Evolutionary conservation across 2,797 vertebrate species (phyloP).

Genomic region (Sebastiscus albofasciatus): DNA sequence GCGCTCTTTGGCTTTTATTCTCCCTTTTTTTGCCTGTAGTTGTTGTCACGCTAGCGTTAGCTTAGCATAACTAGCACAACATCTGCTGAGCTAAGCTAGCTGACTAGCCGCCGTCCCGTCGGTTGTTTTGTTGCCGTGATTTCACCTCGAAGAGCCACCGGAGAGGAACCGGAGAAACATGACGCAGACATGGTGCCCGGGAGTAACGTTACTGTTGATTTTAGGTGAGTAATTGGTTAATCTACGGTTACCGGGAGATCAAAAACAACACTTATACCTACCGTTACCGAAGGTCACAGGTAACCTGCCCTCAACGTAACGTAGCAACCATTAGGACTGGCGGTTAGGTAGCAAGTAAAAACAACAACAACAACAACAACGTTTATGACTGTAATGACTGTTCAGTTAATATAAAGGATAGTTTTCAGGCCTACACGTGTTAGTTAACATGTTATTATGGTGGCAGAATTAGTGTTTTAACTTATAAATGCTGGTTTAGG

Average conservation of each 20-base stretch:
- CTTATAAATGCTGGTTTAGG: background rate
- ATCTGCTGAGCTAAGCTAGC: conserved; percentile 20
- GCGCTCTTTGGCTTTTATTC: background rate
- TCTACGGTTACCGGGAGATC: background rate
- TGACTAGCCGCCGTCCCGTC: background rate
- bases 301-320: background rate
- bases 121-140: conserved; percentile 38
- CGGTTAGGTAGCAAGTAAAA: background rate
- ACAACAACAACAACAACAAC: too few relatives aligned
- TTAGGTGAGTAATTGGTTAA: conserved; percentile 68
- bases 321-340: background rate
- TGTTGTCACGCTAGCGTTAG: conserved; percentile 42
- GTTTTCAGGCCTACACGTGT: background rate
- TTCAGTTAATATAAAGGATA: rapidly evolving
- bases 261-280: background rate
- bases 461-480: background rate
- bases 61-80: conserved; percentile 28
- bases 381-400: background rate
- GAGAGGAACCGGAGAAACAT: conserved; percentile 63
- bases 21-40: background rate
- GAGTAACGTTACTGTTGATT: conserved; percentile 59
- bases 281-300: conserved; percentile 30
- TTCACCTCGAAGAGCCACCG: background rate
- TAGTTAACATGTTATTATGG: background rate
- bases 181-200: conserved; percentile 58